These are phyloP conservation scores for Bhutanitis thaidina DNA, from an alignment of 2,888 invertebrate genomes.

Conservation along the genomic window DNA sequence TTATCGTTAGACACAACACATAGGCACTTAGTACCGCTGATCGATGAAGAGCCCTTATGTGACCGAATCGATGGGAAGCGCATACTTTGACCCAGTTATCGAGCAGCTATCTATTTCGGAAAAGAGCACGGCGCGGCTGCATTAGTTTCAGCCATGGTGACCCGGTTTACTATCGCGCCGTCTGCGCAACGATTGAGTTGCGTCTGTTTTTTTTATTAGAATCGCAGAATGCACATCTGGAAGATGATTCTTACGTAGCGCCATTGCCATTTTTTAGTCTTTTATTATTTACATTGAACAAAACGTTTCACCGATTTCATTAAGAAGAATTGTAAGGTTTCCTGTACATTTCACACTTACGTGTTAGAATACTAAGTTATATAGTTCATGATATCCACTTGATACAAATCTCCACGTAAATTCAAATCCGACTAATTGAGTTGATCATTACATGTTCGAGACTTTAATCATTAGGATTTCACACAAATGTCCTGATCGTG, in stretches of 20 bases:
- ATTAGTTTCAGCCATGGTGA: slow-evolving; percentile 65
- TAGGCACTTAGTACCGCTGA: slow-evolving; percentile 8
- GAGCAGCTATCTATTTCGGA: slow-evolving; percentile 62
- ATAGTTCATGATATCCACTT: too few species aligned
- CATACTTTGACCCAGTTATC: slow-evolving; percentile 66
- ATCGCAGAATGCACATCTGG: slow-evolving; percentile 9
- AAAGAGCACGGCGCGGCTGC: slow-evolving; percentile 66
- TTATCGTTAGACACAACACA: neutral
- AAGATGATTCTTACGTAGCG: neutral
- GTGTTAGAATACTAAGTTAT: too few species aligned
- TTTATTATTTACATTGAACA: neutral
- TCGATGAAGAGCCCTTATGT: slow-evolving; percentile 21
- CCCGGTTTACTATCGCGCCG: slow-evolving; percentile 40
- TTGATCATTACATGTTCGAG: slow-evolving; percentile 18
- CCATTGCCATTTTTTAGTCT: neutral
- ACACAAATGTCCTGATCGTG: slow-evolving; percentile 40
- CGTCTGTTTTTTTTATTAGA: slow-evolving; percentile 14
- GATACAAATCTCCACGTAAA: neutral
- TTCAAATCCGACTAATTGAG: slow-evolving; percentile 3
- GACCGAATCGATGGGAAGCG: slow-evolving; percentile 33
- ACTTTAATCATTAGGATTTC: slow-evolving; percentile 24
- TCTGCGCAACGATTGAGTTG: slow-evolving; percentile 14
- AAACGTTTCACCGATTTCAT: too few species aligned
- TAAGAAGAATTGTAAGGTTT: too few species aligned
- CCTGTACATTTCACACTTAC: too few species aligned